A percentile compares a stretch with the other conserved stretches of the same genome.
phyloP scores from a whole-genome alignment of 2,888 invertebrate genomes.

The Calliphora vomitoria region DNA sequence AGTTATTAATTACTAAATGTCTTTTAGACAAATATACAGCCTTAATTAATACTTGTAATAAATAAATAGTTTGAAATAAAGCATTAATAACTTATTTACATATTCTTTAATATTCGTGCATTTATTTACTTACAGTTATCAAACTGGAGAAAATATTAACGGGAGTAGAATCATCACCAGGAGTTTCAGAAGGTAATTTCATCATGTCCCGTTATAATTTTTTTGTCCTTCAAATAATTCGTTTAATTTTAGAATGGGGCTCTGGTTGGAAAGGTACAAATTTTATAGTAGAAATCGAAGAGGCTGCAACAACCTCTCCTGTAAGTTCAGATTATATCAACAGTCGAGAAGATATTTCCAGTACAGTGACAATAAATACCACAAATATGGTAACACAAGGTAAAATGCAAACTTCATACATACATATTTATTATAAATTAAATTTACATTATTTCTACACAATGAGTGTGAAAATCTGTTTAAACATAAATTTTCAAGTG shows the following conservation, averaged over 20 bases:
- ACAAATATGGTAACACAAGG: conserved; percentile 76
- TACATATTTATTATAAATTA: too few species aligned
- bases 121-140: conserved; percentile 76
- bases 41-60: too few species aligned
- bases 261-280: conserved; percentile 83
- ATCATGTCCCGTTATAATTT: neutral
- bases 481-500: too few species aligned
- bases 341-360: conserved; percentile 78
- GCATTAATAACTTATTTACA: too few species aligned
- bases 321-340: conserved; percentile 78
- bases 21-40: too few species aligned
- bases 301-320: conserved; percentile 79
- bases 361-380: conserved; percentile 75
- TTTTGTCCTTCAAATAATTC: neutral
- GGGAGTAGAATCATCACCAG: conserved; percentile 79
- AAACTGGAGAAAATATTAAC: conserved; percentile 81
- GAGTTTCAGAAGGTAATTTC: conserved; percentile 82
- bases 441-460: too few species aligned
- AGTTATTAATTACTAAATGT: too few species aligned
- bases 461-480: too few species aligned
- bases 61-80: too few species aligned
- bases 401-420: conserved; percentile 60
- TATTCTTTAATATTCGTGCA: too few species aligned
- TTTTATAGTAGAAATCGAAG: conserved; percentile 84
- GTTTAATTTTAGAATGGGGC: conserved; percentile 82